Conservation (phyloP, 2,113 vertebrate genomes). For the Propithecus coquereli region DNA sequence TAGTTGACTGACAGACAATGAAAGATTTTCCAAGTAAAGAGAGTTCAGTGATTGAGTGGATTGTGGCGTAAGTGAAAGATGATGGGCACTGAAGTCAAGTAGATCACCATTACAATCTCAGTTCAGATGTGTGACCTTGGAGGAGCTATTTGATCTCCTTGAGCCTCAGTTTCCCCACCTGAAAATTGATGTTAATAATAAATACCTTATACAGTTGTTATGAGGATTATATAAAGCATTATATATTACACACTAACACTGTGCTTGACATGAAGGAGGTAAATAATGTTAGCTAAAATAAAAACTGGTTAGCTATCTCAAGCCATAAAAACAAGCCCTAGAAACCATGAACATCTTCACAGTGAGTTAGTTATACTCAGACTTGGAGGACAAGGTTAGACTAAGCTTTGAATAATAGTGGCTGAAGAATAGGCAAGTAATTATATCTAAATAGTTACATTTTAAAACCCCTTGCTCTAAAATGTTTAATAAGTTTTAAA, state of each 20-base stretch:
- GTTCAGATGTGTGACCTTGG: not conserved
- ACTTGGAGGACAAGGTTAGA: not conserved
- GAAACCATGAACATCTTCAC: not conserved
- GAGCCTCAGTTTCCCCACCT: not conserved
- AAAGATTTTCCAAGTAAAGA: not conserved
- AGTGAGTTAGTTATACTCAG: not conserved
- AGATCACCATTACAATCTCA: not conserved
- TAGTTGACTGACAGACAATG: not conserved
- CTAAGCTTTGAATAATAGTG: not conserved
- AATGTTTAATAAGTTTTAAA: not conserved
- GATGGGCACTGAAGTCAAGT: not conserved
- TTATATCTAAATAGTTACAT: not conserved
- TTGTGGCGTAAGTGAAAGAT: not conserved
- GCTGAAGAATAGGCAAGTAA: not conserved
- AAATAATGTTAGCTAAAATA: not conserved
- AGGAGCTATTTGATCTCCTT: not conserved
- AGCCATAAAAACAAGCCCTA: not conserved
- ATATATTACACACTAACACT: not conserved
- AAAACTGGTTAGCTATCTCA: not conserved
- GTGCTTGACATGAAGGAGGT: not conserved
- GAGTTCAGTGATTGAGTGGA: not conserved
- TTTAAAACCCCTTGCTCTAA: not conserved
- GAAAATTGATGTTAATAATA: not conserved
- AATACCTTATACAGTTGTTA: not conserved
- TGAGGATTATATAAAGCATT: not conserved